These are phyloP conservation scores for Liasis olivaceus DNA, from an alignment of 2,797 vertebrate species.

Conservation along the genomic window DNA sequence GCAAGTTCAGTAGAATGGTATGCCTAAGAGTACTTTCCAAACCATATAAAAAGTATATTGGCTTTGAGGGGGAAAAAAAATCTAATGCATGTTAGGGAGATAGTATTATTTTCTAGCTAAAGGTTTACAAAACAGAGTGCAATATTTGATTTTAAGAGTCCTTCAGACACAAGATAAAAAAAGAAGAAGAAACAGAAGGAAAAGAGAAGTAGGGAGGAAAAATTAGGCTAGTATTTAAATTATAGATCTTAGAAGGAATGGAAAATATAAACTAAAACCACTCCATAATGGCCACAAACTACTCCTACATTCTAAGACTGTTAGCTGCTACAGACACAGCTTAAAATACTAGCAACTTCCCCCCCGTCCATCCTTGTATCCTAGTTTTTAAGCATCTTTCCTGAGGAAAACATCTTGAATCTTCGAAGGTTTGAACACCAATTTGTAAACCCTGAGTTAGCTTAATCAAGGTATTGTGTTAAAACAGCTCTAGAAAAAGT, in stretches of 20 bases:
- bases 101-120: not conserved
- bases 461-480: not conserved
- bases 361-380: accelerated
- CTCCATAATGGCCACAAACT: not conserved
- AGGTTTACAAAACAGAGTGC: not conserved
- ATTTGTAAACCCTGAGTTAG: not conserved
- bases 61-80: not conserved
- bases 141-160: not conserved
- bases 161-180: not conserved
- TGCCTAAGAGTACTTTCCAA: not conserved
- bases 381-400: not conserved
- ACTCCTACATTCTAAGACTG: not conserved
- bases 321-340: not conserved
- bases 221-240: not conserved
- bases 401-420: not conserved
- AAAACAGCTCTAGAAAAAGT: not conserved
- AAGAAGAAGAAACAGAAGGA: not conserved
- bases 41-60: not conserved
- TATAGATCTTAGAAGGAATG: not conserved
- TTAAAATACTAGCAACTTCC: not conserved
- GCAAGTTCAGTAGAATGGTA: not conserved
- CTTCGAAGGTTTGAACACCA: not conserved
- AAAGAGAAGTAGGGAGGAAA: not conserved
- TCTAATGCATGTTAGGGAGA: not conserved
- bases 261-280: not conserved